Evolutionary conservation across 1,140 invertebrate genomes (phyloP).

Genomic region (Eufriesea mexicana): DNA sequence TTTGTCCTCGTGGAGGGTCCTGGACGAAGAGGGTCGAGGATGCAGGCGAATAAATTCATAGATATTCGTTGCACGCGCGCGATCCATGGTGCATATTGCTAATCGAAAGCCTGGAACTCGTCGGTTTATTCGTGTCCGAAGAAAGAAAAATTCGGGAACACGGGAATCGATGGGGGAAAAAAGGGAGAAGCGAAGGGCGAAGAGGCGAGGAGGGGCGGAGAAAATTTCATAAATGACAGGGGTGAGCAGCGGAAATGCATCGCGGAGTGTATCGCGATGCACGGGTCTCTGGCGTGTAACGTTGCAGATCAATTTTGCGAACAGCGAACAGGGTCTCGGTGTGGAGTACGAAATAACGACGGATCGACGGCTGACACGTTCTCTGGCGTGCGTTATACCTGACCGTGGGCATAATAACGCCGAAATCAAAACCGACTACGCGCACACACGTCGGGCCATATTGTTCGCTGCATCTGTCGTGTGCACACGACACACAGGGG

Average conservation of each 20-base stretch:
- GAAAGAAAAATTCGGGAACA: neutral
- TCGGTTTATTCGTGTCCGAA: neutral
- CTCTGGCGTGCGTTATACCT: constrained; percentile 65
- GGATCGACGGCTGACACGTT: constrained; percentile 64
- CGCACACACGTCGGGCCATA: constrained; percentile 39
- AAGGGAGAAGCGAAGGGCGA: neutral
- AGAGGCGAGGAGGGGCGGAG: neutral
- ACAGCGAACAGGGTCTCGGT: neutral
- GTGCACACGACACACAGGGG: constrained; percentile 39
- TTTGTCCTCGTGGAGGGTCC: neutral
- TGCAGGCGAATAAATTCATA: neutral
- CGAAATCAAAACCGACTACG: constrained; percentile 69
- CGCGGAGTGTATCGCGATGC: constrained; percentile 8
- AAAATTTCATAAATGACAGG: constrained; percentile 29
- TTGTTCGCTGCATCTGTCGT: constrained; percentile 73
- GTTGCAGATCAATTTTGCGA: constrained; percentile 48
- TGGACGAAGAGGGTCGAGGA: neutral
- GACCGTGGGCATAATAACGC: constrained; percentile 73
- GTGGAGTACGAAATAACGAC: constrained; percentile 34
- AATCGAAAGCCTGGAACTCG: neutral
- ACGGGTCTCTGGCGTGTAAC: constrained; percentile 15
- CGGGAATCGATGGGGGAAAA: neutral
- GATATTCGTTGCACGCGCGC: neutral
- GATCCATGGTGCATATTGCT: neutral
- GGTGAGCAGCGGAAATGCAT: constrained; percentile 25